Evolutionary conservation across 2,888 invertebrate genomes (phyloP).

Genomic region (Sphinx pinastri): DNA sequence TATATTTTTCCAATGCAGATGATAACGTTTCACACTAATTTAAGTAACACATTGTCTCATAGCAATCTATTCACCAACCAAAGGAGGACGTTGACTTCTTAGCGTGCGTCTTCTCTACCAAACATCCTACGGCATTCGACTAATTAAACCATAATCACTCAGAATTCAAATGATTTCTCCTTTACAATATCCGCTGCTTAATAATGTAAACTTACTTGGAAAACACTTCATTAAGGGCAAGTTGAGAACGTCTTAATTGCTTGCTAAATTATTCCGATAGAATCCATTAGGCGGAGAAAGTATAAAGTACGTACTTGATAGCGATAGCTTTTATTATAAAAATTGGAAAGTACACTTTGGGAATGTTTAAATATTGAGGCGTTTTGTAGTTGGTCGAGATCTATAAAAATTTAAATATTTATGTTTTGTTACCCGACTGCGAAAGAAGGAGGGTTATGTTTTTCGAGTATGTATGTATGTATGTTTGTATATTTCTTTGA

Average conservation of each 20-base stretch:
- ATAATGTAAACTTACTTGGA: slow-evolving; percentile 21
- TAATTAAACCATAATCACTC: background rate
- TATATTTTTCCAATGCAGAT: no score
- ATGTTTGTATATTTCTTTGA: no score
- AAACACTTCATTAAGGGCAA: slow-evolving; percentile 24
- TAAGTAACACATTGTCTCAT: no score
- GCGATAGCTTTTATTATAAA: slow-evolving; percentile 27
- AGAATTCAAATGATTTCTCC: slow-evolving; percentile 5
- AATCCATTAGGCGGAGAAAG: slow-evolving; percentile 25
- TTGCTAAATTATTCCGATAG: slow-evolving; percentile 29
- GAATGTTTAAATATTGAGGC: background rate
- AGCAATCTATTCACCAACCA: no score
- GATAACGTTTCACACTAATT: no score
- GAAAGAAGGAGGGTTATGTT: no score
- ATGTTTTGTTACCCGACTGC: background rate
- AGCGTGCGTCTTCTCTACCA: no score
- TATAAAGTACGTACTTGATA: slow-evolving; percentile 21
- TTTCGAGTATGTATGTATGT: no score
- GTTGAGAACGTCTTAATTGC: slow-evolving; percentile 26
- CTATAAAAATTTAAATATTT: background rate
- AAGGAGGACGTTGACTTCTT: no score
- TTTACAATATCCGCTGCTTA: slow-evolving; percentile 8
- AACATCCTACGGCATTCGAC: background rate
- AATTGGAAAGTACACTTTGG: slow-evolving; percentile 5
- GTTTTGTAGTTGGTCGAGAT: background rate